Evolutionary conservation across 2,113 vertebrate genomes (phyloP), one percentile per base, ranked within the genome.

Genomic region (Gambusia affinis): DNA sequence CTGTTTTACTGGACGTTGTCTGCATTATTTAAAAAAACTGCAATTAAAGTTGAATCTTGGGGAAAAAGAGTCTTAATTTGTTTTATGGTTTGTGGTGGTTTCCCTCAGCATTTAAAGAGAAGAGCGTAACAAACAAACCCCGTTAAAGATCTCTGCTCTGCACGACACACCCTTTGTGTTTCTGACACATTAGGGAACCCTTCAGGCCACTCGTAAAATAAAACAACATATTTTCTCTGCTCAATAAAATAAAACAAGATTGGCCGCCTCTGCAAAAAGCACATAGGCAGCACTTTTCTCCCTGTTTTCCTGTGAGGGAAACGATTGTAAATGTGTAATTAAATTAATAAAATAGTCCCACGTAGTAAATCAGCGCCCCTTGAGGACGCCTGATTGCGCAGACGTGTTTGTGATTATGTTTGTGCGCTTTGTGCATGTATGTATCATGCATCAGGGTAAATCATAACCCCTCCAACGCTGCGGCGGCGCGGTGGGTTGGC

Each of bases 251-350:
- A 83, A 88, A 91, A 85, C 74, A 74, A 76, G 80, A 80, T 83
- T 82, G 73, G 83, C 84, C 79, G 75, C 83, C 85, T 88, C 84
- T 1, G 75, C 84, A 70, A 85, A 89, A 90, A 90, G 68, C 77
- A 70, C 89, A 86, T 88, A 90, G 86, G 89, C 89, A 90, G 90
- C 90, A 91, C 87, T 93, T 94, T 93, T 68, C 81, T 75, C 74
- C 76, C 85, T 86, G 72, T 86, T 86, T 87, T 81, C 70, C 90
- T 88, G 72, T 63, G 81, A 80, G 79, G 87, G 84, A 84, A 89
- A 91, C 76, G 88, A 91, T 70, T 84, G 85, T 93, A 92, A 92
- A 92, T 79, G 85, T 90, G 91, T 93, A 94, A 94, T 94, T 94
- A 92, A 80, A 86, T 89, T 89, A 91, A 92, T 94, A 92, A 94